Percentiles rank a stretch among this genome's conserved stretches.
These are phyloP conservation scores for Tridacna crocea DNA, from an alignment of 2,888 invertebrate genomes.

Conservation along the genomic window DNA sequence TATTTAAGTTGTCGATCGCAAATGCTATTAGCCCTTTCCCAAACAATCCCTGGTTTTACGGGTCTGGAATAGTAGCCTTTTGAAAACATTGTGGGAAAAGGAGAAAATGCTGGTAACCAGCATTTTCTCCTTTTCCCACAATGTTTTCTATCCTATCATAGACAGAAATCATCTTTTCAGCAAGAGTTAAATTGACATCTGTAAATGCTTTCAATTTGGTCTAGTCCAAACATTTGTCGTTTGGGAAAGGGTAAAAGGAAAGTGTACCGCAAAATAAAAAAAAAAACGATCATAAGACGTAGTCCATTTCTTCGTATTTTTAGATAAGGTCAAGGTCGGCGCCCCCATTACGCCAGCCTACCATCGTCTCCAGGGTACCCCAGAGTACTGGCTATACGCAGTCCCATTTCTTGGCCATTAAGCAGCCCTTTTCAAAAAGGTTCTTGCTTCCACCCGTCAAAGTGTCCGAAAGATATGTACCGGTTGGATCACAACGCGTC, in stretches of 20 bases:
- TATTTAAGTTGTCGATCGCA: too few species aligned
- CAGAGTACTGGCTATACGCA: conserved; percentile 33
- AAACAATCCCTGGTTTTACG: too few species aligned
- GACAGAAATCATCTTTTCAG: too few species aligned
- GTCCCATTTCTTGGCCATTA: conserved; percentile 47
- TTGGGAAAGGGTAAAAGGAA: too few species aligned
- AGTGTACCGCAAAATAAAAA: too few species aligned
- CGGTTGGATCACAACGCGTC: conserved; percentile 8
- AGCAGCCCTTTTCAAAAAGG: conserved; percentile 49
- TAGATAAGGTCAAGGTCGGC: conserved; percentile 18
- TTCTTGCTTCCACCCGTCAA: conserved; percentile 39
- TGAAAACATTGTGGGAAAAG: background rate
- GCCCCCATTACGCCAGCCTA: background rate
- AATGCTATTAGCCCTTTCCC: too few species aligned
- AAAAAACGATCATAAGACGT: too few species aligned
- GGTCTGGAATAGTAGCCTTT: too few species aligned
- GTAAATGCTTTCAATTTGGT: too few species aligned
- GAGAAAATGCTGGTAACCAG: background rate
- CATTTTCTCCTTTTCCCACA: background rate
- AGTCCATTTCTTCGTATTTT: background rate
- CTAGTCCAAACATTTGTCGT: too few species aligned
- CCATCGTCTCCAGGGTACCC: background rate
- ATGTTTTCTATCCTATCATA: background rate
- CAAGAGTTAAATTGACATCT: too few species aligned
- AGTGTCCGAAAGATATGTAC: background rate